phyloP scores from a whole-genome alignment of 2,797 vertebrate genomes.

The Scomberomorus guttatus region DNA sequence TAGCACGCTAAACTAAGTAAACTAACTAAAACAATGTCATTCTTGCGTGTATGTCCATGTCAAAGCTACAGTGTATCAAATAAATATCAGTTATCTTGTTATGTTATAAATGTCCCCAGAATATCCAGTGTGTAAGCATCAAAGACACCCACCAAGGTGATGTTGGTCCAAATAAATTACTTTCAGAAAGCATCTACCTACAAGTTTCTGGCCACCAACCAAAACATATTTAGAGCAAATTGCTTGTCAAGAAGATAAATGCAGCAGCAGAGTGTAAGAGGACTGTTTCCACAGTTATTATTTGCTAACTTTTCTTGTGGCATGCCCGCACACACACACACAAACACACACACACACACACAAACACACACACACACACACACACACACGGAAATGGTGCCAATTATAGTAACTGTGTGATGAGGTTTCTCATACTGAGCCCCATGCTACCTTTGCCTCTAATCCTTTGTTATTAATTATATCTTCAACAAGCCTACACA shows the following conservation, averaged over 20 bases:
- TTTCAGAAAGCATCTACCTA: slow-evolving; percentile 60
- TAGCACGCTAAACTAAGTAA: no score
- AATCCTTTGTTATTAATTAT: slow-evolving; percentile 89
- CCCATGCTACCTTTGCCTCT: slow-evolving; percentile 79
- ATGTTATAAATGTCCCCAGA: slow-evolving; percentile 29
- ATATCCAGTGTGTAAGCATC: slow-evolving; percentile 24
- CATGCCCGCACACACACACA: slow-evolving; percentile 22
- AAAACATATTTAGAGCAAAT: slow-evolving; percentile 80
- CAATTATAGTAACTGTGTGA: slow-evolving; percentile 82
- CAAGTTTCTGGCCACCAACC: slow-evolving; percentile 60
- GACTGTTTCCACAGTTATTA: slow-evolving; percentile 50
- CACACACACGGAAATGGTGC: slow-evolving; percentile 47
- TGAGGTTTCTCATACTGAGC: slow-evolving; percentile 74
- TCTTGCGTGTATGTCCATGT: background rate
- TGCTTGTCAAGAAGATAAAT: slow-evolving; percentile 84
- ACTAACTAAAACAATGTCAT: no score
- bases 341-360: slow-evolving; percentile 27
- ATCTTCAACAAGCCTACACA: slow-evolving; percentile 87
- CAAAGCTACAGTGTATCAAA: slow-evolving; percentile 15
- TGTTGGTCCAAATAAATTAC: slow-evolving; percentile 62
- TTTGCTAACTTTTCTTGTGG: slow-evolving; percentile 53
- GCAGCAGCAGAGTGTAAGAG: slow-evolving; percentile 47
- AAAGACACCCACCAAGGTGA: slow-evolving; percentile 15
- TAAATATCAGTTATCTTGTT: slow-evolving; percentile 40
- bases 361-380: slow-evolving; percentile 26